A percentile compares a stretch with the other conserved stretches of the same genome.
Conservation (phyloP, 2,797 vertebrate species). For the Sarcoramphus papa region DNA sequence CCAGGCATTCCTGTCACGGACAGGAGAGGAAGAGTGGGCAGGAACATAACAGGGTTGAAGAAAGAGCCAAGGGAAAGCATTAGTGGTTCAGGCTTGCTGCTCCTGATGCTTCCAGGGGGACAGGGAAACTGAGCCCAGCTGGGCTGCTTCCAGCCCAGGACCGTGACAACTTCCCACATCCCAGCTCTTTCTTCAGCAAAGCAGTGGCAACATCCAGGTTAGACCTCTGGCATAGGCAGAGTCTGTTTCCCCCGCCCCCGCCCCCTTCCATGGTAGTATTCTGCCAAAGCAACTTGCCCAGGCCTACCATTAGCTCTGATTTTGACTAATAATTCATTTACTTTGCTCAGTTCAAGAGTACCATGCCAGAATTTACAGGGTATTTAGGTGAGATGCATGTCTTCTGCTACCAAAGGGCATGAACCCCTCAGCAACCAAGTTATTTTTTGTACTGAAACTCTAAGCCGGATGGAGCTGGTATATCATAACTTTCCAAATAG, state of each 20-base stretch:
- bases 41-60: neutral
- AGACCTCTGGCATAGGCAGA: neutral
- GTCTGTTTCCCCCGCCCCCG: rapidly evolving
- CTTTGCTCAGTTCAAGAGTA: neutral
- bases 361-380: neutral
- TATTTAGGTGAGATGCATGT: neutral
- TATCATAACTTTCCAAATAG: neutral
- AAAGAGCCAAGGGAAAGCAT: neutral
- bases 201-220: neutral
- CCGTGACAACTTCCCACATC: neutral
- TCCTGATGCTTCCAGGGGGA: neutral
- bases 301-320: neutral
- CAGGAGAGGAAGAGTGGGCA: neutral
- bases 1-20: neutral
- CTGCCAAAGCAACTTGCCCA: neutral
- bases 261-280: neutral
- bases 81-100: neutral
- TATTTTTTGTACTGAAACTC: neutral
- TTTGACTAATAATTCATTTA: neutral
- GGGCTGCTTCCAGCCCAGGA: neutral
- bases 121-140: neutral
- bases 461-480: neutral
- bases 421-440: neutral
- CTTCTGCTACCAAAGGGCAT: neutral
- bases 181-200: neutral